Base-by-base conservation (phyloP, 2,888 invertebrate genomes). In the Lepidocyrtinus sp. region DNA sequence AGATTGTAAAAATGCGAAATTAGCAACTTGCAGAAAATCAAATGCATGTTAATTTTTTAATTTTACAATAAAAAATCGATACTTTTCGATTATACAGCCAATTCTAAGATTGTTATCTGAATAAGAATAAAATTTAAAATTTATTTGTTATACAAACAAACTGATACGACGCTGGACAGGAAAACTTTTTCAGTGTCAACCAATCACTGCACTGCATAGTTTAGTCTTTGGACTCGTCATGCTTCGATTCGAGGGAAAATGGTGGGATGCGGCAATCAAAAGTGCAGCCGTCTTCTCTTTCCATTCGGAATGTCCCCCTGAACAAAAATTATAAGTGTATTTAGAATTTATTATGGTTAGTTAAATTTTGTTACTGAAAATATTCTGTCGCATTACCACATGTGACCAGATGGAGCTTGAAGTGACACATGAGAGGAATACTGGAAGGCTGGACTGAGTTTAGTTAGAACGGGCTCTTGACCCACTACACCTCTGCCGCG, bases 201-300 rank as follows among this genome's bases (percentile, higher is more conserved):
- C 15, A 55, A 55, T 3, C 12, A 71, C 73, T 21, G 19, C 9
- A 55, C 5, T 22, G 19, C 5, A 67, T n/a, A 24, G n/a, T n/a
- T 62, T 75, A 84, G 7, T 85, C 85, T 78, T 86, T 86, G 24
- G 82, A 76, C 59, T 93, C 92, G 81, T 96, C 96, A 15, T 94
- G 93, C 89, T 97, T 97, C 88, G 97, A 97, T 90, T 99, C 98
- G 82, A 99, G 90, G 0, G 97, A 96, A 89, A 99, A 98, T 0
- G 99, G 97, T 55, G 99, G 99, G 88, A 99, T 98, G 88, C 97
- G 93, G 88, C 98, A 98, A 89, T 99, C 98, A 89, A 99, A 99
- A 0, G 95, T 94, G 88, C 96, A 95, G 1, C 98, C 98, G 89
- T 99, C 98, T 89, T 98, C 96, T 79, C 98, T 92, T 90, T 99